phyloP scores from a whole-genome alignment of 2,113 vertebrate genomes.

The Hyaena hyaena region DNA sequence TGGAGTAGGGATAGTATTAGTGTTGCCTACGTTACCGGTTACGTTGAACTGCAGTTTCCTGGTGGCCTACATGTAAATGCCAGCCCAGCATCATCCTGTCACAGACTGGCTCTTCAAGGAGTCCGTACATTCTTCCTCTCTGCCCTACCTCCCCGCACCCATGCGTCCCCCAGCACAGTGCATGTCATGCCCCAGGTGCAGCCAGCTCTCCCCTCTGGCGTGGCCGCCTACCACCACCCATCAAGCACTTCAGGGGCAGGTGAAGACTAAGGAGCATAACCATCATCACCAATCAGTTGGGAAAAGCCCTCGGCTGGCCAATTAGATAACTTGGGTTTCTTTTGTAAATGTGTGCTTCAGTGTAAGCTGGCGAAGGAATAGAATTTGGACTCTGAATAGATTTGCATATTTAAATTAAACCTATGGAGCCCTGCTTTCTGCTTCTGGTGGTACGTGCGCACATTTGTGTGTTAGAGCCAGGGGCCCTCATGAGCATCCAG shows the following conservation, averaged over 20 bases:
- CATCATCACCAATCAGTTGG: not conserved
- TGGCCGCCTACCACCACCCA: not conserved
- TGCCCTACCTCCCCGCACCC: not conserved
- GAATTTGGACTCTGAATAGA: not conserved
- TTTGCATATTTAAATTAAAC: constrained; percentile 15
- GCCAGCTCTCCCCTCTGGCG: not conserved
- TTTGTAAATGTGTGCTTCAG: constrained; percentile 18
- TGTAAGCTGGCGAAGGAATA: not conserved
- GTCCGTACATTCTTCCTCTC: not conserved
- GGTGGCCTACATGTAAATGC: not conserved
- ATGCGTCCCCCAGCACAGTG: too few species aligned
- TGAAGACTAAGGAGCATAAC: not conserved
- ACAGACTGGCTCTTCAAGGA: not conserved
- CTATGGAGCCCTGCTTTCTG: not conserved
- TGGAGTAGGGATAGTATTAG: not conserved
- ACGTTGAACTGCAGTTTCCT: not conserved
- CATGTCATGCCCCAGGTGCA: not conserved
- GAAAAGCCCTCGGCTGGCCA: not conserved
- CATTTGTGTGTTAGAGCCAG: not conserved
- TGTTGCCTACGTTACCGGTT: not conserved
- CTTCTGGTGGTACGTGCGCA: not conserved
- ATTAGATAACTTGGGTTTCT: not conserved
- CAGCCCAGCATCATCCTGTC: not conserved
- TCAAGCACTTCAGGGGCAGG: not conserved
- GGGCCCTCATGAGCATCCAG: not conserved